Conservation (phyloP, 2,888 invertebrate genomes). For the Drosophila prostipennis region DNA sequence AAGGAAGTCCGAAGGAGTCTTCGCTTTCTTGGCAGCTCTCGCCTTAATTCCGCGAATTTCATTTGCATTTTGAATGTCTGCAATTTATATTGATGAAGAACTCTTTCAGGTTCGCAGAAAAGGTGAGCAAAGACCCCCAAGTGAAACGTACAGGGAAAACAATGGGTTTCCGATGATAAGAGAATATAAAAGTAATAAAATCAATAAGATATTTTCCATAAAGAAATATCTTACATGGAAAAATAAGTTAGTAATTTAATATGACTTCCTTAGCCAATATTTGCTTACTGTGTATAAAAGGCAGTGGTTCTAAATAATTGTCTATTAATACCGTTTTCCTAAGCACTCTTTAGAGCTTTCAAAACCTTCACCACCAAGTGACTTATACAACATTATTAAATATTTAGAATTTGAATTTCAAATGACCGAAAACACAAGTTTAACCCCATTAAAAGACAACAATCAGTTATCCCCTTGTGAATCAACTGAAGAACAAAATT, state of each 20-base stretch:
- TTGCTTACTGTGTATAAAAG: no score
- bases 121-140: neutral
- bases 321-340: no score
- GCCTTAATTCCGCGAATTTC: slow-evolving; percentile 36
- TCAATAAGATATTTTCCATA: neutral
- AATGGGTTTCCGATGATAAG: neutral
- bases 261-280: no score
- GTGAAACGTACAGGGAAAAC: neutral
- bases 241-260: no score
- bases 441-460: neutral
- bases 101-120: slow-evolving; percentile 7
- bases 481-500: neutral
- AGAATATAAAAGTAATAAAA: neutral
- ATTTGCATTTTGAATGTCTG: slow-evolving; percentile 41
- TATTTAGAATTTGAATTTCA: neutral
- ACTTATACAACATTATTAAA: no score
- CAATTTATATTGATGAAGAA: slow-evolving; percentile 26
- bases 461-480: neutral
- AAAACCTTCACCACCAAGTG: no score
- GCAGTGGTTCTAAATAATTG: no score
- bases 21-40: slow-evolving; percentile 10
- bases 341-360: no score
- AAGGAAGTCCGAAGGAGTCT: slow-evolving; percentile 6
- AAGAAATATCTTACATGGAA: no score
- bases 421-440: neutral